Base-by-base conservation (phyloP, 2,113 vertebrate species). In the Corythornis vintsioides region DNA sequence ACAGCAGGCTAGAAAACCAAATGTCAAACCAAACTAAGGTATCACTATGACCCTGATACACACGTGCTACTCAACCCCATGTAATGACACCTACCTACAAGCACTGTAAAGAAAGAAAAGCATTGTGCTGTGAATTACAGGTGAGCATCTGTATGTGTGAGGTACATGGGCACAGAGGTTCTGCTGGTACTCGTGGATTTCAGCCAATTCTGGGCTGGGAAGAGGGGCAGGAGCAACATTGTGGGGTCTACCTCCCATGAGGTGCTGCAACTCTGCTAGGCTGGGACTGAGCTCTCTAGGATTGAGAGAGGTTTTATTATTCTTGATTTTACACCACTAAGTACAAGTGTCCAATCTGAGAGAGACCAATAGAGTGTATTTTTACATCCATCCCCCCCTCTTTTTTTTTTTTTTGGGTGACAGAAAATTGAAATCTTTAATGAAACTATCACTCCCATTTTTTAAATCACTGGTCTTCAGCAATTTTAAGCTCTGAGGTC, bases 401-500 rank as follows among this genome's bases (percentile, higher is more conserved):
- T 16, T 17, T 38, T 77, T 66, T 17, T 38, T 77, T 66, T 86
- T 90, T 80, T 88, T 50, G 42, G 0, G 15, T 81, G 63, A 72
- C 57, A 92, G 61, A 91, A 96, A 96, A 96, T 90, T 96, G 75
- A 90, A 96, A 95, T 88, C 71, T 45, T 14, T 83, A 95, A 94
- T 92, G 79, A 90, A 94, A 89, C 75, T 63, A 40, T 72, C 1
- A 0, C 65, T 75, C 40, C 56, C 22, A 4, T 69, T 77, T 94
- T 94, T 95, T 57, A 42, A 76, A 95, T 82, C 64, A 78, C 18
- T 50, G 63, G 66, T 92, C 92, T 93, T 74, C 20, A 52, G 95
- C 89, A 95, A 92, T 93, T 94, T 94, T 91, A 77, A 95, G 73
- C 92, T 96, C 90, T 17, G n/a, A 94, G 75, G 78, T 83, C 95